Conservation (phyloP, 2,797 vertebrate genomes). For the Synaphobranchus kaupii region DNA sequence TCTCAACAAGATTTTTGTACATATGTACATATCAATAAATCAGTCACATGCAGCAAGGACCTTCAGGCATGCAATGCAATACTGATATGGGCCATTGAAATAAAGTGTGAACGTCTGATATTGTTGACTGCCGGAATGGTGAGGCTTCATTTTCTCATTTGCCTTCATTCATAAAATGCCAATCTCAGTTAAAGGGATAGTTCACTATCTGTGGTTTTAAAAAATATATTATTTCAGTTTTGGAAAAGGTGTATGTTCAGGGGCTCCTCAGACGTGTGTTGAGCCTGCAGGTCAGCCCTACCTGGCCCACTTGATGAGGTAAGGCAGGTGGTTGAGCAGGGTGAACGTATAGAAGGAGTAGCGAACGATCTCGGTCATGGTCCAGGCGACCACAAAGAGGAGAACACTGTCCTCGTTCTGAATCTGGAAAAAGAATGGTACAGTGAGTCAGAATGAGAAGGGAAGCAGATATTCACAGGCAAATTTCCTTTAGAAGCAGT, state of each 20-base stretch:
- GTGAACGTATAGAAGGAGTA: slow-evolving; percentile 99
- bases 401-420: slow-evolving; percentile 96
- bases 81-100: too few relatives aligned
- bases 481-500: background rate
- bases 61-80: too few relatives aligned
- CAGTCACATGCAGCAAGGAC: too few relatives aligned
- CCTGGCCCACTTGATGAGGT: slow-evolving; percentile 99
- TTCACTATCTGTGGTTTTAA: background rate
- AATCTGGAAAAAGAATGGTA: slow-evolving; percentile 70
- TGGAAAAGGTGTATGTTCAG: slow-evolving; percentile 26
- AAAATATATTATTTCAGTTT: slow-evolving; percentile 3
- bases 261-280: slow-evolving; percentile 96
- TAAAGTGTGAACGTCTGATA: too few relatives aligned
- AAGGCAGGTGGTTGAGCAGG: slow-evolving; percentile 95
- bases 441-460: background rate
- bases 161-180: too few relatives aligned
- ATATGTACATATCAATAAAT: too few relatives aligned
- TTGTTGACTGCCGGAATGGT: too few relatives aligned
- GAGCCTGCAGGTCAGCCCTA: slow-evolving; percentile 77
- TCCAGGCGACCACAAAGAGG: slow-evolving; percentile 95
- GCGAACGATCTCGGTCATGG: slow-evolving; percentile 95
- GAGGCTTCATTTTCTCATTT: too few relatives aligned
- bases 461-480: background rate
- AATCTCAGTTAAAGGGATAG: background rate
- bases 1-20: too few relatives aligned